These are phyloP conservation scores for Lepidostoma basale DNA, from an alignment of 1,140 invertebrate genomes.

Conservation along the genomic window DNA sequence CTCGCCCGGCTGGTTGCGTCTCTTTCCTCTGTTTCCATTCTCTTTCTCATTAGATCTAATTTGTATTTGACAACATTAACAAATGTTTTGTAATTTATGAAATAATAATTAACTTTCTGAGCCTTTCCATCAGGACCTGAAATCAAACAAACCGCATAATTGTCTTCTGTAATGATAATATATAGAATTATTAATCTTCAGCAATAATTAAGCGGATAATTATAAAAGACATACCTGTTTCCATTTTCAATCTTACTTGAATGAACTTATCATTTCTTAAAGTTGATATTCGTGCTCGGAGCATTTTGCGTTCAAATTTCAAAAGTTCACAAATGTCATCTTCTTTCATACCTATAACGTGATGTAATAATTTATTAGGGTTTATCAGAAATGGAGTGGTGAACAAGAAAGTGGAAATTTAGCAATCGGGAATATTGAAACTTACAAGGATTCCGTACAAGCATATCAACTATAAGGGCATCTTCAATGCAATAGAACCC, in stretches of 20 bases:
- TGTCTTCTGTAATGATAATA: background rate
- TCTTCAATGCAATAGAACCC: conserved; percentile 95
- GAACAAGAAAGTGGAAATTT: too few species aligned
- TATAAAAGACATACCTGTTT: conserved; percentile 69
- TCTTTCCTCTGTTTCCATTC: conserved; percentile 93
- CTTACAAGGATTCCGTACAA: conserved; percentile 90
- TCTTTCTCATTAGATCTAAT: conserved; percentile 91
- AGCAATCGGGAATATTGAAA: too few species aligned
- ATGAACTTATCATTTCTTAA: conserved; percentile 94
- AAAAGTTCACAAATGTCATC: conserved; percentile 93
- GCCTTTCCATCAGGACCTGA: conserved; percentile 87
- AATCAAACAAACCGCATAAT: background rate
- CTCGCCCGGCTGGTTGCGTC: conserved; percentile 94
- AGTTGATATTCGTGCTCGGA: conserved; percentile 83
- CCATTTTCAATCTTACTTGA: conserved; percentile 90
- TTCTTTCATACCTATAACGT: conserved; percentile 84
- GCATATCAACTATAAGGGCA: conserved; percentile 92
- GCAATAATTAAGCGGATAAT: background rate
- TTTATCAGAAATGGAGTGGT: too few species aligned
- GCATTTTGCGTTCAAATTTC: conserved; percentile 94
- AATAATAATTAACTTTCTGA: conserved; percentile 97
- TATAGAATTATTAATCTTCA: background rate
- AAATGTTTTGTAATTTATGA: conserved; percentile 96
- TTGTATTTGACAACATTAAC: conserved; percentile 98
- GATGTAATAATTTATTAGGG: too few species aligned